Evolutionary conservation across 2,797 vertebrate genomes (phyloP).

Genomic region (Protosalanx chinensis): DNA sequence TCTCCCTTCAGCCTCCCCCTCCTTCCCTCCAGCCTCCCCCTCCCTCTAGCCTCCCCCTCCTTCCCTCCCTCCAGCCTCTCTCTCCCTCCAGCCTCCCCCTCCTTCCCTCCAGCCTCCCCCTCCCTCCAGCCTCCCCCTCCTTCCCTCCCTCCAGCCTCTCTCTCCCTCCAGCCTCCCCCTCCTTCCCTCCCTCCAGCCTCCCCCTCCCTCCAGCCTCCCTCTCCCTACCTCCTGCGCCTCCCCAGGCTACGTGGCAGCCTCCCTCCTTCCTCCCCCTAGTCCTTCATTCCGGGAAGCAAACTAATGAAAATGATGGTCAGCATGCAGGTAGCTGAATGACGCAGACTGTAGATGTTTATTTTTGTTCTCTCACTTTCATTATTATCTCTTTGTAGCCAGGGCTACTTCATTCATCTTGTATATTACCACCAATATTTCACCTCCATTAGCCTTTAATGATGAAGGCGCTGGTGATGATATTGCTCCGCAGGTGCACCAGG

Average conservation of each 20-base stretch:
- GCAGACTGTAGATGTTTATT: too few species aligned
- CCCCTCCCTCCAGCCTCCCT: not conserved
- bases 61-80: too few species aligned
- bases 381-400: too few species aligned
- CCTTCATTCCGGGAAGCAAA: not conserved
- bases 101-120: too few species aligned
- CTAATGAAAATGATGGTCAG: not conserved
- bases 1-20: not conserved
- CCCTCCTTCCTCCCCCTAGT: not conserved
- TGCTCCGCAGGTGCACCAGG: slow-evolving; percentile 85
- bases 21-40: too few species aligned
- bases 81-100: too few species aligned
- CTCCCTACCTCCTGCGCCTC: too few species aligned
- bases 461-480: slow-evolving; percentile 3
- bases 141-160: too few species aligned
- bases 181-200: too few species aligned
- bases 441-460: not conserved
- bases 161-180: not conserved
- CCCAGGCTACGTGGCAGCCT: not conserved
- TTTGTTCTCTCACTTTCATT: not conserved
- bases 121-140: not conserved
- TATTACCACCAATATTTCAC: too few species aligned
- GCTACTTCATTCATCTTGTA: too few species aligned
- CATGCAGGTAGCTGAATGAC: not conserved
- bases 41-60: too few species aligned